Conservation (phyloP, 1,140 invertebrate genomes). For the Drosophila triauraria region DNA sequence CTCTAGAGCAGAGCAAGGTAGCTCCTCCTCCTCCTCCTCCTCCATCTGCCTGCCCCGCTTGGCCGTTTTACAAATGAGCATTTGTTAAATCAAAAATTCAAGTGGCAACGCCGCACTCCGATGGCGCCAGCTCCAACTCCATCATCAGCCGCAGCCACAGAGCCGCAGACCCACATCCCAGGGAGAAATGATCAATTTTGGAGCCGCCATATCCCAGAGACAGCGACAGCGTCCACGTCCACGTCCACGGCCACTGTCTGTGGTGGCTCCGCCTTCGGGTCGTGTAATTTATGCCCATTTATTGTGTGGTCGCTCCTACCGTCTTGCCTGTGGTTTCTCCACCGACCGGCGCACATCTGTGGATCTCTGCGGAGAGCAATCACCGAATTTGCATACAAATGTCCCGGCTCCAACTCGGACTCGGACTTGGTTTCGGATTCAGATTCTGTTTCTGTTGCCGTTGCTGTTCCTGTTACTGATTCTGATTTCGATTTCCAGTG, state of each 20-base stretch:
- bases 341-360: slow-evolving; percentile 12
- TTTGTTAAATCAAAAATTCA: slow-evolving; percentile 84
- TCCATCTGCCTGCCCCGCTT: not conserved
- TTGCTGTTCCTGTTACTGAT: slow-evolving; percentile 7
- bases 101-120: slow-evolving; percentile 78
- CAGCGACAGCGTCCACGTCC: not conserved
- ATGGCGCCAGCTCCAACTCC: slow-evolving; percentile 54
- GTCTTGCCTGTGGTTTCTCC: slow-evolving; percentile 66
- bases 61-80: slow-evolving; percentile 78
- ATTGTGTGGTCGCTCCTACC: slow-evolving; percentile 79
- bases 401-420: slow-evolving; percentile 19
- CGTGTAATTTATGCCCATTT: slow-evolving; percentile 82
- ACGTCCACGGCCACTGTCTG: slow-evolving; percentile 11
- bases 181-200: slow-evolving; percentile 63
- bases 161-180: slow-evolving; percentile 19
- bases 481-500: slow-evolving; percentile 36
- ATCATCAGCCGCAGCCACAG: slow-evolving; percentile 5
- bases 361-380: slow-evolving; percentile 55
- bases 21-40: too few species aligned
- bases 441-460: slow-evolving; percentile 4
- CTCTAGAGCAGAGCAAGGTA: too few species aligned
- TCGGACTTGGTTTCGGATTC: slow-evolving; percentile 14
- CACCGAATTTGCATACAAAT: slow-evolving; percentile 78
- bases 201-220: slow-evolving; percentile 11
- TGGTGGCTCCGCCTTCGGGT: slow-evolving; percentile 67